Conservation (phyloP, 2,888 invertebrate genomes). For the Lucinisca nassula region DNA sequence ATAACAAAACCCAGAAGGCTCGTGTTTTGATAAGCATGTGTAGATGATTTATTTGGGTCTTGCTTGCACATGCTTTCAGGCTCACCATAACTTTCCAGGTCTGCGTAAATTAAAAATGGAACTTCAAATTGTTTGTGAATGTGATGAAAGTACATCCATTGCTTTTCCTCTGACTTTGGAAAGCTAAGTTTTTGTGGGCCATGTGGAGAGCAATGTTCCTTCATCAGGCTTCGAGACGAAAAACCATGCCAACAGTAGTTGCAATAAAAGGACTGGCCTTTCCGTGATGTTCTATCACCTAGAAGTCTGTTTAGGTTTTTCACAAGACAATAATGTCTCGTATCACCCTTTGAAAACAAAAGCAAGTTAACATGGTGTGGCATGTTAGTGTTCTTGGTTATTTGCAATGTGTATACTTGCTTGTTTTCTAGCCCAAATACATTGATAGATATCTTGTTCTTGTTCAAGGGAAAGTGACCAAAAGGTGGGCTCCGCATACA, state of each 20-base stretch:
- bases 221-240: conserved; percentile 18
- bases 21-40: conserved; percentile 46
- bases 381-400: background rate
- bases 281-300: conserved; percentile 26
- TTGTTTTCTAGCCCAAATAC: conserved; percentile 13
- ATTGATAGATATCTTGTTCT: conserved; percentile 38
- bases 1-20: conserved; percentile 37
- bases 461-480: conserved; percentile 13
- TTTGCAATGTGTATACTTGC: conserved; percentile 15
- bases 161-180: conserved; percentile 37
- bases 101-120: conserved; percentile 42
- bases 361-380: conserved; percentile 24
- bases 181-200: conserved; percentile 32
- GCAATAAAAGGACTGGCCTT: background rate
- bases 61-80: conserved; percentile 28
- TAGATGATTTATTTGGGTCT: conserved; percentile 33
- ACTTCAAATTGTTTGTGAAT: conserved; percentile 33
- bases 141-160: conserved; percentile 34
- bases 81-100: conserved; percentile 42
- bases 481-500: conserved; percentile 58
- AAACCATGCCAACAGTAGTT: conserved; percentile 43
- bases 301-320: conserved; percentile 24
- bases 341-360: conserved; percentile 24
- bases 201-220: conserved; percentile 24
- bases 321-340: conserved; percentile 23